Evolutionary conservation across 1,140 invertebrate species (phyloP), one percentile per base, ranked within the genome.

Genomic region (Tribolium madens): DNA sequence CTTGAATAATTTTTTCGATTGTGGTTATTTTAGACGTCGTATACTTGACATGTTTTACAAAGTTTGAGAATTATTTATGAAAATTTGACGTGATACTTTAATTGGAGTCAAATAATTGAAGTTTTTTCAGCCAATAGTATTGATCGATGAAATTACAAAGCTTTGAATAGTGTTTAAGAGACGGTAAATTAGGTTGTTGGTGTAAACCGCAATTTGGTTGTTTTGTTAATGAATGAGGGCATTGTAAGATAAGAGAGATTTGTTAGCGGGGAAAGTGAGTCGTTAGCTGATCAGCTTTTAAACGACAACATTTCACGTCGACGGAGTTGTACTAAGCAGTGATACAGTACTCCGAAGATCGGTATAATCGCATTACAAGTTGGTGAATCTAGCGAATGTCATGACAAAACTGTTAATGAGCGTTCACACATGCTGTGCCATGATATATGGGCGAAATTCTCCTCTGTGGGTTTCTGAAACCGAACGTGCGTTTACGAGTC

Each of bases 371-470:
- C 26, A 64, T 64, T 64, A 64, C 57, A 33, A 64, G 57, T 64
- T 33, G 26, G 57, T 64, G 57, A 64, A 64, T 64, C 21, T 33
- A 33, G 57, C 21, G 57, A 64, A 64, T 33, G 57, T 13, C 57
- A 64, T 64, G 57, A 64, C 57, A 64, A 64, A 64, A 64, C 57
- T 64, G 57, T 33, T 64, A 64, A 64, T 64, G 57, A 64, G 26
- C 21, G 26, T 33, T 64, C 57, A 64, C 57, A 64, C 57, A 64
- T 64, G 57, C 57, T 33, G 21, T 13, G 17, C n/a, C 6, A 64
- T 33, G 26, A 64, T 64, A 64, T 64, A 64, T 64, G 57, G 21
- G n/a, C 3, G 21, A 36, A 64, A 57, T n/a, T 64, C 57, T 64
- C n/a, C 57, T 26, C 21, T 42, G 17, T 33, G n/a, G 57, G 9